Conservation (phyloP, 2,888 invertebrate genomes). For the Lepetodrilus schrolli region DNA sequence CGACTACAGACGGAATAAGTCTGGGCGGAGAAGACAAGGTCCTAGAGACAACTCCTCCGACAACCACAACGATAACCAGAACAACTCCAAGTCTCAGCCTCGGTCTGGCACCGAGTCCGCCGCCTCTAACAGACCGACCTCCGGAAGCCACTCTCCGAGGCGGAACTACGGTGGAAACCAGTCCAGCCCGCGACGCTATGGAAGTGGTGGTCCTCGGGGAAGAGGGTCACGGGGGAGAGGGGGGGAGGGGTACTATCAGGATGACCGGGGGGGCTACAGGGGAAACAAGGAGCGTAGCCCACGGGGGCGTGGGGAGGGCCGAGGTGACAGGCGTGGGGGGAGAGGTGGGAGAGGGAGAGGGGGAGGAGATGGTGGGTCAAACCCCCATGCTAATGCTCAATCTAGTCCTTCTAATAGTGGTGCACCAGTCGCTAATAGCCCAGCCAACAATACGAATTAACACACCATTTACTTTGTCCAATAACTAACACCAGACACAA, state of each 20-base stretch:
- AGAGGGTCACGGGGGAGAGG: not conserved
- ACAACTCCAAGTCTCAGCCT: not conserved
- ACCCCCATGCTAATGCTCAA: not conserved
- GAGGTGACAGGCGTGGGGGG: slow-evolving; percentile 47
- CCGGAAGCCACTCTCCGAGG: not conserved
- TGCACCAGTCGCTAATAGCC: too few relatives aligned
- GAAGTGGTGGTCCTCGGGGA: not conserved
- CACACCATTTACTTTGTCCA: too few relatives aligned
- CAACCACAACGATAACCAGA: not conserved
- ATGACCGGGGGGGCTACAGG: not conserved
- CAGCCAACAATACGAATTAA: too few relatives aligned
- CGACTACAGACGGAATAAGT: not conserved
- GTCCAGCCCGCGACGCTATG: not conserved
- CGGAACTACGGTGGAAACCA: not conserved
- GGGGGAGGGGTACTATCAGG: not conserved
- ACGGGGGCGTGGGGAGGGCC: slow-evolving; percentile 30
- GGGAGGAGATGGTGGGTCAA: slow-evolving; percentile 35
- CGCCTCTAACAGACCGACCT: slow-evolving; percentile 8
- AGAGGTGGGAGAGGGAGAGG: slow-evolving; percentile 40
- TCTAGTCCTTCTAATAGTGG: slow-evolving; percentile 9
- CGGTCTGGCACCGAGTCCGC: slow-evolving; percentile 7
- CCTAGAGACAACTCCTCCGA: slow-evolving; percentile 30
- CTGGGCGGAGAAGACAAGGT: slow-evolving; percentile 28
- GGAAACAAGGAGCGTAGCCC: not conserved
- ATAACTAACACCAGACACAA: too few relatives aligned